Conservation (phyloP, 2,888 invertebrate genomes). For the Nymphalis urticae region DNA sequence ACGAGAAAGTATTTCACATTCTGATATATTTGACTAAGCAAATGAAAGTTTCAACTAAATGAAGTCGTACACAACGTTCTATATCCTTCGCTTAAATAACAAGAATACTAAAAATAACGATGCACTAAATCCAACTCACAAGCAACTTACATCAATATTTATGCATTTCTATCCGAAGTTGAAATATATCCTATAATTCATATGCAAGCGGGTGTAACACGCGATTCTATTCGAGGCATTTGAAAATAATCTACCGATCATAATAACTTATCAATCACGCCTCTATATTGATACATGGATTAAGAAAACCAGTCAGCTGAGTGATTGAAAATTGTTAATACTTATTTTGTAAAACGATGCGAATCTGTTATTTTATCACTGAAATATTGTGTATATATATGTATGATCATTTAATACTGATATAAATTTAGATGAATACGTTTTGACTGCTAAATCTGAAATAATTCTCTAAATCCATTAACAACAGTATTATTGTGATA, state of each 20-base stretch:
- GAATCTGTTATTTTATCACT: constrained; percentile 1
- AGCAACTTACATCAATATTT: constrained; percentile 48
- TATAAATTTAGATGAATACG: neutral
- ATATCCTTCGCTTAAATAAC: constrained; percentile 29
- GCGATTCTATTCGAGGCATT: constrained; percentile 53
- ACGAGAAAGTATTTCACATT: too few relatives aligned
- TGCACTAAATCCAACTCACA: constrained; percentile 36
- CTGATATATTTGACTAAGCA: neutral
- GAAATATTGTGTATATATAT: neutral
- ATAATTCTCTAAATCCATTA: too few relatives aligned
- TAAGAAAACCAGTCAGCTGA: constrained; percentile 23
- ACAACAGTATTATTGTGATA: neutral
- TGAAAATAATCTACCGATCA: constrained; percentile 57
- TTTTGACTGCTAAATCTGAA: too few relatives aligned
- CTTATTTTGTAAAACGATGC: neutral
- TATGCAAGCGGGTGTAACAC: constrained; percentile 43
- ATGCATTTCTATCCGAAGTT: constrained; percentile 45
- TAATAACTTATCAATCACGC: constrained; percentile 51
- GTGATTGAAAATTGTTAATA: constrained; percentile 4
- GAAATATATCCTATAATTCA: constrained; percentile 51
- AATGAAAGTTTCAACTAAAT: constrained; percentile 23
- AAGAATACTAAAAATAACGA: constrained; percentile 34
- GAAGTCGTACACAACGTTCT: constrained; percentile 22
- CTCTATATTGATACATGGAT: constrained; percentile 32
- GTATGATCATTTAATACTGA: neutral